These are phyloP conservation scores for Melanotus villosus DNA, from an alignment of 2,888 invertebrate genomes.

Conservation along the genomic window DNA sequence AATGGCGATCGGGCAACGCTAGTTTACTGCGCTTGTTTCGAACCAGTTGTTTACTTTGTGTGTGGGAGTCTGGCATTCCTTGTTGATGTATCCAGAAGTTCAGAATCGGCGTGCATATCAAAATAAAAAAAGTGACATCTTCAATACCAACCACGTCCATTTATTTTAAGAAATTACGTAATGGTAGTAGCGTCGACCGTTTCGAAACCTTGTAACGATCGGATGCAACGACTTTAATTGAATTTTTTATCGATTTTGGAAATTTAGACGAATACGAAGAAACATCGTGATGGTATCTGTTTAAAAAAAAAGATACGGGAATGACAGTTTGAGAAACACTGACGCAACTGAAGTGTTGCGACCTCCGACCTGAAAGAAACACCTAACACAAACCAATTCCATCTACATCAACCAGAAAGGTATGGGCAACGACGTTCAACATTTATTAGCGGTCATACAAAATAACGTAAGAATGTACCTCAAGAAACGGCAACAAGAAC, in stretches of 20 bases:
- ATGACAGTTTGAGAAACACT: conserved; percentile 18
- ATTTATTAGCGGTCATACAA: neutral
- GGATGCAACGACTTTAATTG: too few relatives aligned
- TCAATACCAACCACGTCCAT: neutral
- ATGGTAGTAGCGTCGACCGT: too few relatives aligned
- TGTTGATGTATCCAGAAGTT: conserved; percentile 52
- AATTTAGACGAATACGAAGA: too few relatives aligned
- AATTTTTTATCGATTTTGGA: too few relatives aligned
- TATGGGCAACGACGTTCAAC: conserved; percentile 26
- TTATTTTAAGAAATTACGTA: too few relatives aligned
- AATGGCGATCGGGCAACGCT: conserved; percentile 45
- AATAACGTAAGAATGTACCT: neutral
- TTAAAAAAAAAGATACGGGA: too few relatives aligned
- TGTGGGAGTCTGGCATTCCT: conserved; percentile 62
- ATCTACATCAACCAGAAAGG: conserved; percentile 50
- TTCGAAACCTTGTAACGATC: too few relatives aligned
- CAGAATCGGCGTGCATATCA: conserved; percentile 49
- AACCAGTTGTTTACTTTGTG: conserved; percentile 63
- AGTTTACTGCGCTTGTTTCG: conserved; percentile 61
- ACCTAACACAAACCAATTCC: conserved; percentile 48
- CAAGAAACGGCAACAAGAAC: neutral
- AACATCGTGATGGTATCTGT: too few relatives aligned
- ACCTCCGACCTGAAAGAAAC: conserved; percentile 50
- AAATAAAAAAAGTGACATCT: conserved; percentile 8
- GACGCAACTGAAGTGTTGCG: conserved; percentile 34